Base-by-base conservation (phyloP, 2,888 invertebrate species). In the Drosophila sordidapex region DNA sequence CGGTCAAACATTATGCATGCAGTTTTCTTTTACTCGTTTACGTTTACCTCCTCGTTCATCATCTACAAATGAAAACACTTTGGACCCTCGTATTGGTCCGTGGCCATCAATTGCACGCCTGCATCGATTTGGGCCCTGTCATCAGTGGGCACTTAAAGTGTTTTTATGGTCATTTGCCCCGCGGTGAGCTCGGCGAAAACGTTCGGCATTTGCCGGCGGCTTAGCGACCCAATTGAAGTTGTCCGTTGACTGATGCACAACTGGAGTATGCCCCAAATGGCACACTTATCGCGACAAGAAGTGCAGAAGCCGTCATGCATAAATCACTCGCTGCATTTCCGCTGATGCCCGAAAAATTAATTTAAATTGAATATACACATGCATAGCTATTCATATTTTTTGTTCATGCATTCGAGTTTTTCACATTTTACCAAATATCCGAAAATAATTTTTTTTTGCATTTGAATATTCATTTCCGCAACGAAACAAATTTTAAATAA, bases 61-160 rank as follows among this genome's bases (percentile, higher is more conserved):
- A 56, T 68, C 56, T 71, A 69, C 83, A 83, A 67, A 70, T 61
- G 70, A 81, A 81, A 81, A 68, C 71, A 83, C 78, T 83, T 77
- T 74, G 51, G 62, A 56, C 40, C 15, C 40, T 46, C 59, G 33
- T 35, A 35, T 54, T 10, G 54, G 13, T 38, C 36, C 1, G 13
- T 27, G 36, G 10, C 65, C 69, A 82, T 84, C 87, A 84, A 59
- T 74, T 70, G 82, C 10, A 46, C 11, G 46, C 56, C 61, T 49
- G 38, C 59, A 62, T 25, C 52, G 46, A 57, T 25, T 56, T 18
- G n/a, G 13, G 38, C 7, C n/a, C 21, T 27, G 38, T 18, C 33
- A 33, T 6, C 38, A 40, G 33, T n/a, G 21, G 35, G 46, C 21
- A 60, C 31, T 53, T 58, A 63, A 65, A 53, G 57, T 54, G 72